Evolutionary conservation across 2,888 invertebrate species (phyloP).

Genomic region (Hofmannophila pseudospretella): DNA sequence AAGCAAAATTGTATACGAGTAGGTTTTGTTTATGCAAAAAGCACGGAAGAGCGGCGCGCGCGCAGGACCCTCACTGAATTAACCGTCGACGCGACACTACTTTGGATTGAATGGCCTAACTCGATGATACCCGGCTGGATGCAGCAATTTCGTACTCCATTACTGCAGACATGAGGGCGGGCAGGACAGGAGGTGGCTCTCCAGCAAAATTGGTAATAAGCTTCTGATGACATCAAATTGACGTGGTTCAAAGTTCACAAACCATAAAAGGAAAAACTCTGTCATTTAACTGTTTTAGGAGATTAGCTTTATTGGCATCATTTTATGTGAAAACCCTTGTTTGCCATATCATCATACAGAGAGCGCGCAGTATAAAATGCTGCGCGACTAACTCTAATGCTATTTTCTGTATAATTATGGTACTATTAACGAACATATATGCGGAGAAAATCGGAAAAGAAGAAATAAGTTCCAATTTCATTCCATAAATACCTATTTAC

Average conservation of each 20-base stretch:
- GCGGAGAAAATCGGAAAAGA: too few relatives aligned
- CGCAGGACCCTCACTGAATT: conserved; percentile 33
- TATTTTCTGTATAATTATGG: too few relatives aligned
- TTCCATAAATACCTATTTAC: too few relatives aligned
- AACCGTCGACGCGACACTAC: conserved; percentile 14
- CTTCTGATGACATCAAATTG: conserved; percentile 31
- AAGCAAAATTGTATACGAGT: background rate
- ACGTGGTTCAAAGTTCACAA: conserved; percentile 1
- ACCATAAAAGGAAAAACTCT: too few relatives aligned
- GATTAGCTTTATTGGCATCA: too few relatives aligned
- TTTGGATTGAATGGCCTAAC: conserved; percentile 57
- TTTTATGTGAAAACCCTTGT: too few relatives aligned
- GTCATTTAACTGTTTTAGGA: too few relatives aligned
- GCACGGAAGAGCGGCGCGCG: conserved; percentile 35
- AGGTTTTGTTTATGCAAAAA: conserved; percentile 5
- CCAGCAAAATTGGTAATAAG: conserved; percentile 57
- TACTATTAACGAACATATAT: too few relatives aligned
- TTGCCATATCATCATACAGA: too few relatives aligned
- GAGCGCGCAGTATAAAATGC: too few relatives aligned
- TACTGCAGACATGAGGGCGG: conserved; percentile 59
- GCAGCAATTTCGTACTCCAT: conserved; percentile 64
- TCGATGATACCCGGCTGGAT: conserved; percentile 56
- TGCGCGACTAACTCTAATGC: too few relatives aligned
- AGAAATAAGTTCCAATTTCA: too few relatives aligned
- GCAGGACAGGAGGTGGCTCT: conserved; percentile 60